phyloP scores from a whole-genome alignment of 2,113 vertebrate genomes.

The Pipra filicauda region DNA sequence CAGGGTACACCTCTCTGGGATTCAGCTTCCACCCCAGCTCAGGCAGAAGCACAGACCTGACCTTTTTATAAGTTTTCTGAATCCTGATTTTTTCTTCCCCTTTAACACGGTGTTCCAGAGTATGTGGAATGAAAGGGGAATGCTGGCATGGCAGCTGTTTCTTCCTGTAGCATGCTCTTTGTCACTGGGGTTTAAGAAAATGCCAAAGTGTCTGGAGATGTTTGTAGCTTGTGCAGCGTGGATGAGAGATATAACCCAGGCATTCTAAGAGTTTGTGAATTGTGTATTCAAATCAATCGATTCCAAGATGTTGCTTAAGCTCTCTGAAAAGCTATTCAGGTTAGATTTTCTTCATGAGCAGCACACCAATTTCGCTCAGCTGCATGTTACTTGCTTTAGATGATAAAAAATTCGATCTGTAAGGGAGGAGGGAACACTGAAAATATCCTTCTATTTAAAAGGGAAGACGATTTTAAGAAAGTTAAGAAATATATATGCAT shows the following conservation, averaged over 20 bases:
- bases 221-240: neutral
- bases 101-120: neutral
- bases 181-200: neutral
- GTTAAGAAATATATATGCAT: neutral
- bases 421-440: neutral
- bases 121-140: neutral
- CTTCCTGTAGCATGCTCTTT: fast-evolving
- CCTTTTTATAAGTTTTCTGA: neutral
- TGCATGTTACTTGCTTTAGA: neutral
- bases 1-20: neutral
- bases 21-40: neutral
- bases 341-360: neutral
- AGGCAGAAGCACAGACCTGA: neutral
- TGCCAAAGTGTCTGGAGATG: neutral
- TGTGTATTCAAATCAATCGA: neutral
- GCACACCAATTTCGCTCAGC: neutral
- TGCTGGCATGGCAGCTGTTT: neutral
- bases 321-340: neutral
- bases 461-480: neutral
- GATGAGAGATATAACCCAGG: neutral
- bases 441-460: neutral
- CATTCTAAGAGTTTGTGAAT: neutral
- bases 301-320: neutral
- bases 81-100: neutral
- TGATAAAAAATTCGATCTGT: neutral